These are phyloP conservation scores for Aphodius sticticus DNA, from an alignment of 2,888 invertebrate species.

Conservation along the genomic window DNA sequence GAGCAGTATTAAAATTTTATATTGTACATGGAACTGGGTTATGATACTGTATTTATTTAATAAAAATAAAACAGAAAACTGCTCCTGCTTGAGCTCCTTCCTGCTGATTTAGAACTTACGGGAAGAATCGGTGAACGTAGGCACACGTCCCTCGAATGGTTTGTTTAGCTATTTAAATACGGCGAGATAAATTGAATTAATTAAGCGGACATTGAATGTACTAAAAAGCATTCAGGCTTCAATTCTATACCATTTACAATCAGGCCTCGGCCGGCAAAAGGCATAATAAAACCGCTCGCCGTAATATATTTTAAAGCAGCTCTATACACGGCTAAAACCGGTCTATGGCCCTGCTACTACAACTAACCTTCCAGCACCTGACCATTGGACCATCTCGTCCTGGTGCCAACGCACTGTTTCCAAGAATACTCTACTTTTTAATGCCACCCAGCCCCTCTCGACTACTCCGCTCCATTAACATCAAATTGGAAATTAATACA, in stretches of 20 bases:
- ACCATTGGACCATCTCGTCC: not conserved
- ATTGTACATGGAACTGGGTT: not conserved
- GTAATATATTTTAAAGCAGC: constrained; percentile 4
- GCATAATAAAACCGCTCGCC: not conserved
- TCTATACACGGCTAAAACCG: not conserved
- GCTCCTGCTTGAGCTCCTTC: too few species aligned
- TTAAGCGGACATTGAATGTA: not conserved
- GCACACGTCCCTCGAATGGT: not conserved
- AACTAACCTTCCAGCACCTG: constrained; percentile 4
- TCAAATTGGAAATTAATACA: not conserved
- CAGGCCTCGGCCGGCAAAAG: not conserved
- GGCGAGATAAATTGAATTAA: not conserved
- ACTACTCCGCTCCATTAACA: not conserved
- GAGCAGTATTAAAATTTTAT: not conserved
- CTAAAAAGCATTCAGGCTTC: constrained; percentile 4
- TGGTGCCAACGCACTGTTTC: not conserved
- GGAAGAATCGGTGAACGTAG: not conserved
- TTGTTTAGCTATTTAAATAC: not conserved
- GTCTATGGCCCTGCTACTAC: not conserved
- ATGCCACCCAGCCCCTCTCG: not conserved
- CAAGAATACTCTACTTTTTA: not conserved
- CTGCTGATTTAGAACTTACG: not conserved
- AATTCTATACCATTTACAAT: not conserved
- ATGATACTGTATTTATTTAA: not conserved
- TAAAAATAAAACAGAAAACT: not conserved